Evolutionary conservation across 2,888 invertebrate species (phyloP), one percentile per base, ranked within the genome.

Genomic region (Tetanocera ferruginea): DNA sequence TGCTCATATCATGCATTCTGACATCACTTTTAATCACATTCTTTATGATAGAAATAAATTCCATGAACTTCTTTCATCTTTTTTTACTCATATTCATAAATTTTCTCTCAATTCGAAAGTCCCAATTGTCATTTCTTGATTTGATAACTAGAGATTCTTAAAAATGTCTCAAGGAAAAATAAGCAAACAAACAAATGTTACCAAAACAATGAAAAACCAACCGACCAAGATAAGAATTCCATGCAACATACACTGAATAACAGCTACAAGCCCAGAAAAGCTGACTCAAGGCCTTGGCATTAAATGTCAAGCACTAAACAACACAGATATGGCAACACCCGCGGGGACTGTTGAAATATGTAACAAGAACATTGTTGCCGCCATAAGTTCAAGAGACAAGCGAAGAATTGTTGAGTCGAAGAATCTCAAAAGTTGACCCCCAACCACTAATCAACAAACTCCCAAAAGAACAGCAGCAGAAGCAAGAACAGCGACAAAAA

Each of bases 381-480:
- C 64, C 25, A 64, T 11, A 64, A 34, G 64, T 64, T 64, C 6
- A 28, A 31, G 17, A 31, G n/a, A 64, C 64, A 64, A 64, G 14
- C 62, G 2, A 28, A 28, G 62, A 62, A 62, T 34, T 64, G 64
- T 64, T 31, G 64, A 43, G 43, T 11, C 43, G 43, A 43, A 6
- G 11, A 64, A 64, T 64, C 64, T 34, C 64, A 17, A 64, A 64
- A 64, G 64, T 64, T 34, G 34, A 64, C 64, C 64, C 64, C 11
- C 8, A 19, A 28, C 31, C 25, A 31, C 31, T 23, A 2, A 34
- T 11, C 23, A 23, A 28, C 25, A 62, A 62, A 28, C 28, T 17
- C 28, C 8, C 19, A 62, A 62, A 11, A 62, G 17, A 31, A 62
- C 31, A 64, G n/a, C 66, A 28, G 43, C 66, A 66, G n/a, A 5